These are phyloP conservation scores for Noctua fimbriata DNA, from an alignment of 2,888 invertebrate species.

Conservation along the genomic window DNA sequence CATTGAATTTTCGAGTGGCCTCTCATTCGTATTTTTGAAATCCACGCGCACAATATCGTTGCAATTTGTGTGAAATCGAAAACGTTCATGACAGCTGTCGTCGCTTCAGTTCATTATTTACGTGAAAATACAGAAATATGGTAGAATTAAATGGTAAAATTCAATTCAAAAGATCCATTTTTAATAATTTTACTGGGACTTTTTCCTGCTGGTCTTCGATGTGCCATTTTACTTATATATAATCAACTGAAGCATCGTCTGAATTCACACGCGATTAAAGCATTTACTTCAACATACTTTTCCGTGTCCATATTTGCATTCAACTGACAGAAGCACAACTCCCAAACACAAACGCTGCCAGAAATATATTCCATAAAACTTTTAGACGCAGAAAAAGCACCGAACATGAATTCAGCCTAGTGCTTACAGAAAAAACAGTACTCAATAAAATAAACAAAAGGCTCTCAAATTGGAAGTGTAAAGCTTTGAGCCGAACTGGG, in stretches of 20 bases:
- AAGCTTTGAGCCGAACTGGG: slow-evolving; percentile 62
- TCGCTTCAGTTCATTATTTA: slow-evolving; percentile 37
- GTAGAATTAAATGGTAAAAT: background rate
- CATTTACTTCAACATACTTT: background rate
- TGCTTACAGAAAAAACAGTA: slow-evolving; percentile 54
- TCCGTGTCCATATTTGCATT: background rate
- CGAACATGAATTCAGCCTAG: slow-evolving; percentile 42
- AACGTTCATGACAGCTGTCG: slow-evolving; percentile 33
- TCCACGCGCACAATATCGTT: slow-evolving; percentile 14
- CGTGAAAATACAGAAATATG: slow-evolving; percentile 22
- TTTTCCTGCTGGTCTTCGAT: background rate
- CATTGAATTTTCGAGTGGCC: background rate
- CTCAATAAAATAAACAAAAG: slow-evolving; percentile 64
- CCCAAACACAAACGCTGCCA: slow-evolving; percentile 16
- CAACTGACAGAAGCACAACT: slow-evolving; percentile 1
- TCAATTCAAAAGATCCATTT: slow-evolving; percentile 8
- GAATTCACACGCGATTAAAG: background rate
- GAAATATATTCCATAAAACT: slow-evolving; percentile 36
- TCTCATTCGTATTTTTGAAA: slow-evolving; percentile 15
- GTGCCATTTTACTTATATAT: background rate
- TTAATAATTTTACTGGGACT: background rate
- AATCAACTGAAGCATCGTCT: background rate
- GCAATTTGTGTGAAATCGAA: slow-evolving; percentile 34
- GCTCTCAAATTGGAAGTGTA: slow-evolving; percentile 62
- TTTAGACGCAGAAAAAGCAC: slow-evolving; percentile 30